Evolutionary conservation across 2,888 invertebrate species (phyloP).

Genomic region (Phorcus lineatus): DNA sequence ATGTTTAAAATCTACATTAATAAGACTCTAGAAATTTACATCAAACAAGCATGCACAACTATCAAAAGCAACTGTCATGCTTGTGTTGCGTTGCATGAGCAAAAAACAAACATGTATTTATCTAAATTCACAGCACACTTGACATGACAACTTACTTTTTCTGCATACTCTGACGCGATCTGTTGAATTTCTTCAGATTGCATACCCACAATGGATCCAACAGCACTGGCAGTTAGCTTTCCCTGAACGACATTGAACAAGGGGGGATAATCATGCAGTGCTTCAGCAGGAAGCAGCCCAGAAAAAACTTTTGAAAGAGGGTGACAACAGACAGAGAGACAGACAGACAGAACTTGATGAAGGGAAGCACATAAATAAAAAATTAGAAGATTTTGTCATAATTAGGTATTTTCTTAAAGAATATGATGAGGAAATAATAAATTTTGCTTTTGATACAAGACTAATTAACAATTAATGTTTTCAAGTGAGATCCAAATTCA

Average conservation of each 20-base stretch:
- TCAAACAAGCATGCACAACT: no score
- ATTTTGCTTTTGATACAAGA: background rate
- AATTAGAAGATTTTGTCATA: background rate
- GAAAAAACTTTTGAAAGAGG: background rate
- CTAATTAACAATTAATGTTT: background rate
- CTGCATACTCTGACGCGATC: conserved; percentile 84
- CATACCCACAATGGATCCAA: conserved; percentile 79
- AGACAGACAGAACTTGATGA: background rate
- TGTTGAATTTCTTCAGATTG: conserved; percentile 83
- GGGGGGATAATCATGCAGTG: conserved; percentile 24
- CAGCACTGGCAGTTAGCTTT: conserved; percentile 75
- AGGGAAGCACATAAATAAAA: background rate
- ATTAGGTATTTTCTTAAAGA: background rate
- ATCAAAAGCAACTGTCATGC: no score
- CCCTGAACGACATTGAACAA: conserved; percentile 52
- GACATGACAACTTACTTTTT: conserved; percentile 72
- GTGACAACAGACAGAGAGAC: background rate
- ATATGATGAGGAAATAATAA: background rate
- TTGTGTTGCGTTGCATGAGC: no score
- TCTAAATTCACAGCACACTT: no score
- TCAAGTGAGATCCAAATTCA: background rate
- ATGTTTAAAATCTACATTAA: no score
- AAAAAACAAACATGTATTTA: no score
- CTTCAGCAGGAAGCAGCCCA: background rate
- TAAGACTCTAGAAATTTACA: no score